Conservation (phyloP, 2,888 invertebrate species). For the Limnephilus rhombicus region DNA sequence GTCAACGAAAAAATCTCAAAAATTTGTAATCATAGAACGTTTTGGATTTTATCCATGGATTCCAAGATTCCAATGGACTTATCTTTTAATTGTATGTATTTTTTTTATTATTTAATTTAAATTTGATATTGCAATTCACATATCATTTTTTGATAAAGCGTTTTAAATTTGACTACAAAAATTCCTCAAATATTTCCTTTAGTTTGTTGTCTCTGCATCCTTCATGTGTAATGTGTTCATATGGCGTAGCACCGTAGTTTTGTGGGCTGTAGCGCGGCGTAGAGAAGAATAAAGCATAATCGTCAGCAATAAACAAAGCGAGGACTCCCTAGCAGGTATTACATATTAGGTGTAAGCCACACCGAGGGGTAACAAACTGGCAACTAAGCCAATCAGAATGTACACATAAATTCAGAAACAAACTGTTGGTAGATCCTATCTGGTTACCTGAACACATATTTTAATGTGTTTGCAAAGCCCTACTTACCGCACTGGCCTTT, state of each 20-base stretch:
- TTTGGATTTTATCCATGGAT: too few species aligned
- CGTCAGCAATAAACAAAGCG: slow-evolving; percentile 24
- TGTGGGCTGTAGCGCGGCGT: neutral
- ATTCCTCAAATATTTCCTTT: neutral
- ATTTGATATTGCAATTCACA: too few species aligned
- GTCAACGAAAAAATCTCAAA: too few species aligned
- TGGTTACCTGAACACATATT: slow-evolving; percentile 41
- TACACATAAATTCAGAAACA: slow-evolving; percentile 52
- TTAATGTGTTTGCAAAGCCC: slow-evolving; percentile 49
- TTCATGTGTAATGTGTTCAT: neutral
- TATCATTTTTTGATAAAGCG: too few species aligned
- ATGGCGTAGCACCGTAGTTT: neutral
- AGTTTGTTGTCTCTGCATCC: neutral
- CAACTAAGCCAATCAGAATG: slow-evolving; percentile 55
- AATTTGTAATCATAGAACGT: too few species aligned
- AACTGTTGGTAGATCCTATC: slow-evolving; percentile 46
- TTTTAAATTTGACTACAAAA: neutral
- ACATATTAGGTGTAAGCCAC: neutral
- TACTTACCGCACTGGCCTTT: slow-evolving; percentile 44
- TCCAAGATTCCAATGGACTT: too few species aligned
- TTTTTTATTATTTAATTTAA: too few species aligned
- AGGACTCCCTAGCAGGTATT: slow-evolving; percentile 23
- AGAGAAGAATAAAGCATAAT: slow-evolving; percentile 23
- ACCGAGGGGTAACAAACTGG: slow-evolving; percentile 47
- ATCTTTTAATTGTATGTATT: too few species aligned